Base-by-base conservation (phyloP, 2,888 invertebrate species). In the Lasioglossum villosulum region DNA sequence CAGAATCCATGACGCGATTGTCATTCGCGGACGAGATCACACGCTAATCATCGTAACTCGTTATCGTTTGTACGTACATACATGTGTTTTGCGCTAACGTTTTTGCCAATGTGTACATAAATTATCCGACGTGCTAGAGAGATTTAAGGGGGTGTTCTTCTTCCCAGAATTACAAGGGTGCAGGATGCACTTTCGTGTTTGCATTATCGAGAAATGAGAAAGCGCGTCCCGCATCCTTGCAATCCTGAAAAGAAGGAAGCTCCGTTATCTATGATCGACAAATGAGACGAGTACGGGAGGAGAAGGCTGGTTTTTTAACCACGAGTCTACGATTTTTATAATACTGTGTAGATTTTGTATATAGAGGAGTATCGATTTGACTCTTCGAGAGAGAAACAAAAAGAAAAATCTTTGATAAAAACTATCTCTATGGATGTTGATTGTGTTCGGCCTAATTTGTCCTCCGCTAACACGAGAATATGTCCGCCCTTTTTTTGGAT, bases 331-430 rank as follows among this genome's bases (percentile, higher is more conserved):
- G 80, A 86, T 86, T 90, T 91, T 90, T 91, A 91, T 87, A 90
- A 63, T 63, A 52, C 83, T 84, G 86, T 89, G 86, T 87, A 90
- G 75, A 80, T 89, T 90, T 90, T 90, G 87, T 90, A 90, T 66
- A 86, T 88, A 91, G 77, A 83, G 37, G 14, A 59, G 37, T 52
- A 75, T 74, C 71, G 42, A 42, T 80, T 42, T 30, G 79, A 72
- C 78, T 71, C 48, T 84, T 80, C 68, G 74, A 45, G 63, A 8
- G 59, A 27, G 59, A 66, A 34, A 34, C 34, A 66, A 34, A 66
- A 66, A 34, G 6, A 66, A 34, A 66, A 34, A 34, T 30, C 66
- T 66, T 66, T 66, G 66, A 66, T 34, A 66, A 42, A 42, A 63
- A 83, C 82, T 86, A 72, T 84, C 84, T 86, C 82, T 78, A 34